Evolutionary conservation across 2,797 vertebrate species (phyloP).

Genomic region (Gallinago solitaria): DNA sequence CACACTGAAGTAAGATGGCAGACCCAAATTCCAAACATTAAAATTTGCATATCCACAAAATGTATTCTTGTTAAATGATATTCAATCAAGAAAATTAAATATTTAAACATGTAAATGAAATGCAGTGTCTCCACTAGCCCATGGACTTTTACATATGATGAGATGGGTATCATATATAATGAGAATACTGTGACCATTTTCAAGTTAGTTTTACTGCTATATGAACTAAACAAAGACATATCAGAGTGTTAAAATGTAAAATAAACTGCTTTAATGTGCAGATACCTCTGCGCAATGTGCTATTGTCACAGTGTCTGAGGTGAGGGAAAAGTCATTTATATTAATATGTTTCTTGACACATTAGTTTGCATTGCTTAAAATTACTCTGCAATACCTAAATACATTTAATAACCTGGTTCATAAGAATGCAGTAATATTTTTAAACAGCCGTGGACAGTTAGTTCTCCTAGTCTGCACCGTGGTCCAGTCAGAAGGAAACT

Average conservation of each 20-base stretch:
- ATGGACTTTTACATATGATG: background rate
- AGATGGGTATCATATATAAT: background rate
- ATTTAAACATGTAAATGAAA: background rate
- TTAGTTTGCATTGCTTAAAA: background rate
- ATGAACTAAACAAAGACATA: background rate
- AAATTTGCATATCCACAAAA: background rate
- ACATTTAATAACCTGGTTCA: background rate
- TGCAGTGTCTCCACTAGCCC: background rate
- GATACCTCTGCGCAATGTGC: background rate
- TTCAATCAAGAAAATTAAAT: background rate
- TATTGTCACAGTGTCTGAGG: background rate
- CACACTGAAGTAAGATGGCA: background rate
- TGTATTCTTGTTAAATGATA: background rate
- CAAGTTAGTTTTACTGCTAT: background rate
- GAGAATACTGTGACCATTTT: background rate
- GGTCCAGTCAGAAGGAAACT: background rate
- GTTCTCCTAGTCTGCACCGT: background rate
- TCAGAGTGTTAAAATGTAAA: background rate
- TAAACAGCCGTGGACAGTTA: background rate
- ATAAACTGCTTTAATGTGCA: background rate
- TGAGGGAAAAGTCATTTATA: background rate
- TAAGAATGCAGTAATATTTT: background rate
- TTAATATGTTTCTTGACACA: background rate
- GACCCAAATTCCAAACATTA: background rate
- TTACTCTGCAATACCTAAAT: background rate